A percentile compares a stretch with the other conserved stretches of the same genome.
phyloP scores from a whole-genome alignment of 2,888 invertebrate species.

The Fragum fragum region DNA sequence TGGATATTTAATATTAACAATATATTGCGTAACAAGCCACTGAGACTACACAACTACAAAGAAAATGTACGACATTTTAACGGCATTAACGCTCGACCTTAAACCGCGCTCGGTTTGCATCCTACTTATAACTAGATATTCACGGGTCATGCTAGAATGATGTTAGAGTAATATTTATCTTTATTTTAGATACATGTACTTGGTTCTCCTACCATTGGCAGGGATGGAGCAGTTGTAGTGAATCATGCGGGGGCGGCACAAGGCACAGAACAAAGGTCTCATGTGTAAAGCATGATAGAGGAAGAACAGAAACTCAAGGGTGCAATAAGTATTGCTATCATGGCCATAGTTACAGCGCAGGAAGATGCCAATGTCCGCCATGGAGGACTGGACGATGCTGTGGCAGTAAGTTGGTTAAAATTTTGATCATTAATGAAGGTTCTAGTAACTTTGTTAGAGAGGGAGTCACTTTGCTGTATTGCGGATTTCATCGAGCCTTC shows the following conservation, averaged over 20 bases:
- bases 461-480: neutral
- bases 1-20: too few species aligned
- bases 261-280: neutral
- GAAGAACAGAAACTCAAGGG: neutral
- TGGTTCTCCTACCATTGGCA: too few species aligned
- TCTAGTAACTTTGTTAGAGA: neutral
- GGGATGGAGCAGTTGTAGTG: neutral
- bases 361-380: constrained; percentile 8
- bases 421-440: too few species aligned
- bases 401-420: constrained; percentile 1
- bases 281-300: neutral
- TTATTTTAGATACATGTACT: too few species aligned
- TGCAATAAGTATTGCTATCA: constrained; percentile 1
- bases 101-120: too few species aligned
- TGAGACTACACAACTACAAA: too few species aligned
- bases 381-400: constrained; percentile 24
- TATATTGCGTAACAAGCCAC: too few species aligned
- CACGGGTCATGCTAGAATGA: too few species aligned
- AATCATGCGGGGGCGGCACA: constrained; percentile 17
- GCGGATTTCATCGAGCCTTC: neutral
- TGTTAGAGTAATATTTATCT: too few species aligned
- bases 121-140: too few species aligned
- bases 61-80: too few species aligned
- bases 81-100: too few species aligned
- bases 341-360: neutral